Evolutionary conservation across 2,113 vertebrate species (phyloP).

Genomic region (Asarcornis scutulata): DNA sequence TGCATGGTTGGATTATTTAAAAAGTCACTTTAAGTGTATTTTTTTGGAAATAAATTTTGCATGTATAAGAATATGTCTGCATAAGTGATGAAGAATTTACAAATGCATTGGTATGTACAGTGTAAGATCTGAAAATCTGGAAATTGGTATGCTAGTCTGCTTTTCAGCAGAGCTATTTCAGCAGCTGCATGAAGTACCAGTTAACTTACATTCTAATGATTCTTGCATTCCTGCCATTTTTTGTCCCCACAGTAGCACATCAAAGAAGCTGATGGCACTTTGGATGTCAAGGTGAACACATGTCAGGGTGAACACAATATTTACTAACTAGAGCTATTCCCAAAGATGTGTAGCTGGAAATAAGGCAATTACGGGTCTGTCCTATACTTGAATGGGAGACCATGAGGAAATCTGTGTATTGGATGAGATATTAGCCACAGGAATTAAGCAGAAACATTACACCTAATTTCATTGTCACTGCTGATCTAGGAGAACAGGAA

Average conservation of each 20-base stretch:
- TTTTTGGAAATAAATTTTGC: neutral
- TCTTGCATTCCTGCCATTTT: slow-evolving; percentile 37
- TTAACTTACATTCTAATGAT: slow-evolving; percentile 14
- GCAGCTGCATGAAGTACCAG: slow-evolving; percentile 13
- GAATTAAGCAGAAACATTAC: neutral
- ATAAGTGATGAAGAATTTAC: neutral
- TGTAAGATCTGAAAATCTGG: neutral
- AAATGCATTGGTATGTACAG: neutral
- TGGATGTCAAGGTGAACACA: slow-evolving; percentile 1
- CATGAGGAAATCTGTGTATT: neutral
- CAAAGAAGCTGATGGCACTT: slow-evolving; percentile 23
- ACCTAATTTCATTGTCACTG: neutral
- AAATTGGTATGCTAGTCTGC: slow-evolving; percentile 27
- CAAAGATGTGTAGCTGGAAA: neutral
- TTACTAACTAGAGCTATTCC: slow-evolving; percentile 41
- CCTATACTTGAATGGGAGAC: neutral
- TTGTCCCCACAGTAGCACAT: slow-evolving; percentile 24
- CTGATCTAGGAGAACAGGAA: neutral
- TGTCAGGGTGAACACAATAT: slow-evolving; percentile 1
- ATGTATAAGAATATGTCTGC: neutral
- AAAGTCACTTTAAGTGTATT: neutral
- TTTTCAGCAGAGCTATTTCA: slow-evolving; percentile 9
- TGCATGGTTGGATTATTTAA: neutral
- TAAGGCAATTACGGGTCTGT: neutral
- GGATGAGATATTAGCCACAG: neutral